These are phyloP conservation scores for Lumbricus terrestris DNA, from an alignment of 2,888 invertebrate genomes.

Conservation along the genomic window DNA sequence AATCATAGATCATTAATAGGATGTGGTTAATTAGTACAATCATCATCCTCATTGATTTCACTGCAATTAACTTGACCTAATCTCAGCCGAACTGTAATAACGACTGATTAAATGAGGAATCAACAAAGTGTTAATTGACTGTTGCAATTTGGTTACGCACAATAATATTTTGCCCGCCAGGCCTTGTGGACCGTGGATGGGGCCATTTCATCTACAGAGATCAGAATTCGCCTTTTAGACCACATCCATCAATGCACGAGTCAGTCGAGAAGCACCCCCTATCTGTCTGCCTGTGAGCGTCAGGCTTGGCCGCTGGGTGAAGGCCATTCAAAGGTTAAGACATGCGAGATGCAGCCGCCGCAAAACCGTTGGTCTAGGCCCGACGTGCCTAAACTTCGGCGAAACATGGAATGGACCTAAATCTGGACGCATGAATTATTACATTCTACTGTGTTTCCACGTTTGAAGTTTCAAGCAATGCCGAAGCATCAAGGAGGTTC, in stretches of 20 bases:
- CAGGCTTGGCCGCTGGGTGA: not conserved
- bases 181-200: too few relatives aligned
- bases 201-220: not conserved
- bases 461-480: not conserved
- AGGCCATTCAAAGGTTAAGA: not conserved
- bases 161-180: too few relatives aligned
- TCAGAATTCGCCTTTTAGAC: not conserved
- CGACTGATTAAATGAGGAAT: not conserved
- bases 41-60: too few relatives aligned
- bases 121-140: not conserved
- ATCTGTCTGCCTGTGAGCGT: too few relatives aligned
- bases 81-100: too few relatives aligned
- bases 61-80: too few relatives aligned
- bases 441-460: too few relatives aligned
- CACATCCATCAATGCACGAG: not conserved
- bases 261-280: not conserved
- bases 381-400: not conserved
- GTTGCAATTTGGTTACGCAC: too few relatives aligned
- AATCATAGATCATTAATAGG: too few relatives aligned
- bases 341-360: not conserved
- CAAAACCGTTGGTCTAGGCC: too few relatives aligned
- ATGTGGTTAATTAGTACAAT: too few relatives aligned
- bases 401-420: not conserved
- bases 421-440: not conserved
- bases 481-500: not conserved